A percentile compares a stretch with the other conserved stretches of the same genome.
phyloP scores from a whole-genome alignment of 2,113 vertebrate species.

The Acanthochromis polyacanthus region DNA sequence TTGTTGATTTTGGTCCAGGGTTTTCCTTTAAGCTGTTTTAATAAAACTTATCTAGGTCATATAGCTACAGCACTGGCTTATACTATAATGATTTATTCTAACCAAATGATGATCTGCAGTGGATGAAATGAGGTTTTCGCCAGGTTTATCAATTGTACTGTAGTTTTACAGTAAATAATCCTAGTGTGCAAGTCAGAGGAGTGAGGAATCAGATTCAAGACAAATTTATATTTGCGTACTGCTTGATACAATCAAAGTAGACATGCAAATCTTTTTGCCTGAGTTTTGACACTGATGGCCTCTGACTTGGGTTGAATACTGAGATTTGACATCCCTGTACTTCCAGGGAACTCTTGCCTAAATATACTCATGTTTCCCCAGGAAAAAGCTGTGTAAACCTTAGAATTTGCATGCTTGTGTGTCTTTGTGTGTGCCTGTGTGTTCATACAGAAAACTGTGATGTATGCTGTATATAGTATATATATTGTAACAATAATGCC shows the following conservation, averaged over 20 bases:
- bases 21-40: slow-evolving; percentile 5
- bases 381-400: neutral
- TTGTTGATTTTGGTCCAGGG: slow-evolving; percentile 41
- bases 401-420: neutral
- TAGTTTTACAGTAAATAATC: neutral
- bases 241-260: slow-evolving; percentile 3
- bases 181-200: neutral
- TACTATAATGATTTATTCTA: neutral
- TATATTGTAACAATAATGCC: neutral
- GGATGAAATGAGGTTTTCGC: neutral
- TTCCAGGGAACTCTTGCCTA: neutral
- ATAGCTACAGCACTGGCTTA: neutral
- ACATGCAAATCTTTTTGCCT: slow-evolving; percentile 1
- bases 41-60: slow-evolving; percentile 10
- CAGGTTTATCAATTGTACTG: neutral
- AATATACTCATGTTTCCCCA: neutral
- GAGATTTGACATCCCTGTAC: neutral
- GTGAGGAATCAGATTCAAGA: slow-evolving; percentile 1
- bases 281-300: neutral
- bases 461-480: neutral
- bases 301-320: slow-evolving; percentile 7
- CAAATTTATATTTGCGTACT: neutral
- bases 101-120: neutral
- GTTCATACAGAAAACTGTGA: neutral
- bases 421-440: neutral